Evolutionary conservation across 2,113 vertebrate genomes (phyloP), one percentile per base, ranked within the genome.

Genomic region (Microcebus ravelobensis): DNA sequence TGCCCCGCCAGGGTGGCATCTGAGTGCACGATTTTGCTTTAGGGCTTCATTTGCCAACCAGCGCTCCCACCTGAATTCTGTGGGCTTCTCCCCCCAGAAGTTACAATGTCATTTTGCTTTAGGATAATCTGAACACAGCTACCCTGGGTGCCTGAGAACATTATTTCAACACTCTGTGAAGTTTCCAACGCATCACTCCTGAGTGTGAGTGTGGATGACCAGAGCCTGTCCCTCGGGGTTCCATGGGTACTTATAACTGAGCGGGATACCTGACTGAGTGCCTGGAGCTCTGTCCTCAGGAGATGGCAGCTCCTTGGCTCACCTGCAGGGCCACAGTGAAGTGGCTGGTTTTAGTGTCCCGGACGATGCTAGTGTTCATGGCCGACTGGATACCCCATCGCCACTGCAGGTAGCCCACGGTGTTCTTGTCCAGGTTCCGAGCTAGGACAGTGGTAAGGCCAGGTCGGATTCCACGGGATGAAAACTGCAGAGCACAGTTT

Each of bases 361-460:
- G 98, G 92, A 99, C 99, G 1, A 99, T 95, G 57, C 99, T 99
- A 2, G 99, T 99, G 98, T 99, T 99, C 99, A 99, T 99, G 91
- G 99, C 99, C 0, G 99, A 99, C 98, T 99, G 99, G 96, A 99
- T 98, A 6, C 99, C 99, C 99, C 99, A 99, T 0, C 99, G 99
- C 99, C 99, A 99, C 98, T 99, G 99, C 84, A 99, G 83, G 97
- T 99, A 99, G n/a, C 99, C 99, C 99, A 99, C 99, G 0, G 99
- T 99, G 98, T 99, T 99, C 98, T 99, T 99, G 98, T 99, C 99
- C 3, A 99, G 98, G 98, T 99, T 99, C 17, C 99, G 99, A 0
- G 99, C 99, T 42, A 99, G 97, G 73, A 99, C 99, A 0, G 99
- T 99, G 77, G 99, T 99, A 29, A 99, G 92, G 65, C 99, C 99